Conservation (phyloP, 2,113 vertebrate species). For the Channa maculata region DNA sequence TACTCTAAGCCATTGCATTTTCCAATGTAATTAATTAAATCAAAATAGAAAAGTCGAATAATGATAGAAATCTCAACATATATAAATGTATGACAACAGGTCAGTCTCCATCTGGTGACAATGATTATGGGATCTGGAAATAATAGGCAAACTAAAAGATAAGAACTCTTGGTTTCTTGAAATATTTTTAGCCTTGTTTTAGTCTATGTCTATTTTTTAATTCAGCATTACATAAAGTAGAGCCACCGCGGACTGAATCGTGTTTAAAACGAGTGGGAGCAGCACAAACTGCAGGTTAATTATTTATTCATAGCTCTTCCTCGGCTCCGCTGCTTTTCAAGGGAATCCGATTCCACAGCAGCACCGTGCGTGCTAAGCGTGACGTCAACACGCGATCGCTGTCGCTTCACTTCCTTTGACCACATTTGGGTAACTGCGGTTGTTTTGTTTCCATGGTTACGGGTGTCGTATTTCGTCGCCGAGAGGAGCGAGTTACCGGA, state of each 20-base stretch:
- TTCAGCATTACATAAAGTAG: constrained; percentile 43
- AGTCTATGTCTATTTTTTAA: constrained; percentile 28
- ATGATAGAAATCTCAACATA: not conserved
- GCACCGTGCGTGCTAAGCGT: constrained; percentile 43
- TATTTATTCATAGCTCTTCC: constrained; percentile 66
- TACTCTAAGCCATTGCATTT: too few relatives aligned
- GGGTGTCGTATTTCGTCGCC: constrained; percentile 49
- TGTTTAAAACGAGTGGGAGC: constrained; percentile 54
- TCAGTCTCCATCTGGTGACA: not conserved
- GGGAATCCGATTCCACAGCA: constrained; percentile 47
- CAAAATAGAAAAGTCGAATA: too few relatives aligned
- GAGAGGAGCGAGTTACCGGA: constrained; percentile 61
- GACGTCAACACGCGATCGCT: constrained; percentile 72
- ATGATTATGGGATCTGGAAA: not conserved
- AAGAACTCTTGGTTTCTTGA: too few relatives aligned
- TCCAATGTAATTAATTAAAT: too few relatives aligned
- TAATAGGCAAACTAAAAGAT: too few relatives aligned
- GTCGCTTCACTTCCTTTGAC: constrained; percentile 72
- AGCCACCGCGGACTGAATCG: constrained; percentile 2
- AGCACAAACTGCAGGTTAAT: constrained; percentile 60
- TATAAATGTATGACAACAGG: not conserved
- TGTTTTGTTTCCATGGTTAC: constrained; percentile 82
- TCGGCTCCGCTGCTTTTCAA: constrained; percentile 50
- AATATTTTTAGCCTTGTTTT: constrained; percentile 2
- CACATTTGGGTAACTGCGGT: constrained; percentile 77